Percentiles rank a stretch among this genome's conserved stretches.
Conservation (phyloP, 1,140 invertebrate species). For the Bombyx mandarina region DNA sequence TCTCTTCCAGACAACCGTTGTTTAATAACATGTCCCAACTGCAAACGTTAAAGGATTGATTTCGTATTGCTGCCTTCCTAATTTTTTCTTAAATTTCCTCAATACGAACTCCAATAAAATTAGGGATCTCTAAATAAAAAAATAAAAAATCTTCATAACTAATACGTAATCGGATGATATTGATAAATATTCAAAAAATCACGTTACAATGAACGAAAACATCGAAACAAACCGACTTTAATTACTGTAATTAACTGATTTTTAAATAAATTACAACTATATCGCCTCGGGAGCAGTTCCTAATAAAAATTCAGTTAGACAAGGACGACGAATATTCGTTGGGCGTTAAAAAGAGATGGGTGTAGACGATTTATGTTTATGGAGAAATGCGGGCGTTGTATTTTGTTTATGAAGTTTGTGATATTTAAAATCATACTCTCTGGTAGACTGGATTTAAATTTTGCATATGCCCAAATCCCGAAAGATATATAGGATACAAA, state of each 20-base stretch:
- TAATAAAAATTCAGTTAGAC: slow-evolving; percentile 25
- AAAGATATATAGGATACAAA: no score
- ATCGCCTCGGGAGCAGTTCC: slow-evolving; percentile 35
- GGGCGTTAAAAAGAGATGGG: slow-evolving; percentile 20
- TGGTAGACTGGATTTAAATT: no score
- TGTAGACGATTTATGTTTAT: neutral
- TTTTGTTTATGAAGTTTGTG: no score
- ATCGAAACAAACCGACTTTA: slow-evolving; percentile 33
- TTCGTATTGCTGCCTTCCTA: no score
- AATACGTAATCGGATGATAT: slow-evolving; percentile 19
- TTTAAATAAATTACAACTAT: slow-evolving; percentile 49
- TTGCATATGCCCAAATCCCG: no score
- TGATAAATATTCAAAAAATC: slow-evolving; percentile 24
- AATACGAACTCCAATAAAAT: neutral
- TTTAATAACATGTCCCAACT: no score
- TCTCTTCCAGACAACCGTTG: no score
- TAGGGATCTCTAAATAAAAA: slow-evolving; percentile 19
- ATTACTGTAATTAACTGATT: slow-evolving; percentile 45
- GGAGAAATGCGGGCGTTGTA: no score
- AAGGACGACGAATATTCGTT: slow-evolving; percentile 10
- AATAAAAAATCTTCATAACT: slow-evolving; percentile 7
- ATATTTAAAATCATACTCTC: no score
- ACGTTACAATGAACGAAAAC: slow-evolving; percentile 32
- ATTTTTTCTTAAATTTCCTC: no score
- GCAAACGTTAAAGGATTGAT: no score